These are phyloP conservation scores for Bufo bufo DNA, from an alignment of 2,113 vertebrate genomes.

Conservation along the genomic window DNA sequence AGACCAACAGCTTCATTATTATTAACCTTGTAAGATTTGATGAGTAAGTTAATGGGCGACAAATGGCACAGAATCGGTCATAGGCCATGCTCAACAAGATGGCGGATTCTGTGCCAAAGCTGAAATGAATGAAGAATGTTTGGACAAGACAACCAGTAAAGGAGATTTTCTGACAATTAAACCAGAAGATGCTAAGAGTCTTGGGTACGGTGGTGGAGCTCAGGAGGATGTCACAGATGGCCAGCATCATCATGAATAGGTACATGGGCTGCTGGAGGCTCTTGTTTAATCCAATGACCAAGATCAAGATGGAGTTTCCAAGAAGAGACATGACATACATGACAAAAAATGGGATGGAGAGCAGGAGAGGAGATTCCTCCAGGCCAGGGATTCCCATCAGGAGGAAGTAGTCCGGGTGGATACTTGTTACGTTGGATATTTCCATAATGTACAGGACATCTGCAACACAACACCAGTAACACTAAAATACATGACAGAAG, in stretches of 20 bases:
- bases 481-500: too few relatives aligned
- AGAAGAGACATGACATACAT: constrained; percentile 7
- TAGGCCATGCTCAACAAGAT: constrained; percentile 73
- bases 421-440: not conserved
- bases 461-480: too few relatives aligned
- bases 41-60: constrained; percentile 64
- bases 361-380: not conserved
- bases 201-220: constrained; percentile 24
- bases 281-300: not conserved
- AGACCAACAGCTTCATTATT: not conserved
- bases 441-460: not conserved
- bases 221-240: constrained; percentile 25
- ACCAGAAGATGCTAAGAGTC: constrained; percentile 55
- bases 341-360: constrained; percentile 23
- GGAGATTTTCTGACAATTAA: constrained; percentile 57
- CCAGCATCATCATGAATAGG: constrained; percentile 35
- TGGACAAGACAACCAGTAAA: constrained; percentile 70
- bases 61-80: constrained; percentile 69
- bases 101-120: constrained; percentile 68
- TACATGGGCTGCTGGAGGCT: constrained; percentile 52
- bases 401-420: constrained; percentile 6
- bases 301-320: constrained; percentile 21
- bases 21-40: constrained; percentile 43
- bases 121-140: constrained; percentile 71
- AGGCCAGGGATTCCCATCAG: constrained; percentile 32